Percentiles rank a stretch among this genome's conserved stretches.
These are phyloP conservation scores for Alviniconcha marisindica DNA, from an alignment of 1,140 invertebrate species.

Conservation along the genomic window DNA sequence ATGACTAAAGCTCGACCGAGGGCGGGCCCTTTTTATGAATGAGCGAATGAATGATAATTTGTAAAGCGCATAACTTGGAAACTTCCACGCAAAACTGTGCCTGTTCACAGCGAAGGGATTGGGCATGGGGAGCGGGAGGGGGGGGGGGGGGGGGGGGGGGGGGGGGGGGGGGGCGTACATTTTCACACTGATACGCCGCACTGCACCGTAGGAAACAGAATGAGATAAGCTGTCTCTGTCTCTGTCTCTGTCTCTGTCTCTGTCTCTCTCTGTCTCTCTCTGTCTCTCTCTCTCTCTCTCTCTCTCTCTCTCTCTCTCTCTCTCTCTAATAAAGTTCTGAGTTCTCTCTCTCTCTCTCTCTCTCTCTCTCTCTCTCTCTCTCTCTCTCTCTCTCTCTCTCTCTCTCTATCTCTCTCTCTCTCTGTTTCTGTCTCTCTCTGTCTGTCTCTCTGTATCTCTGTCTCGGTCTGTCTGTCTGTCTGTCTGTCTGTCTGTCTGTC, in stretches of 20 bases:
- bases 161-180: too few species aligned
- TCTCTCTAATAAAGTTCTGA: not conserved
- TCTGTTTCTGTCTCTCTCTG: not conserved
- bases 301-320: slow-evolving; percentile 5
- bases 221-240: not conserved
- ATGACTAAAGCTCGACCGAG: too few species aligned
- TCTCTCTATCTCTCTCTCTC: not conserved
- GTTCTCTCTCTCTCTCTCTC: not conserved
- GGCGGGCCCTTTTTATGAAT: too few species aligned
- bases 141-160: too few species aligned
- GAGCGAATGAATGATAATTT: too few species aligned
- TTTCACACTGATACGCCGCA: not conserved
- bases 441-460: not conserved
- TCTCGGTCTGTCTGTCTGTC: slow-evolving; percentile 8
- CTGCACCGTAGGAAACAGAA: not conserved
- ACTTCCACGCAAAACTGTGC: too few species aligned
- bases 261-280: slow-evolving; percentile 20
- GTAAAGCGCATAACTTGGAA: too few species aligned
- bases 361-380: not conserved
- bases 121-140: too few species aligned
- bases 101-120: too few species aligned
- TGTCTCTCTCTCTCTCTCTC: slow-evolving; percentile 23
- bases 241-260: slow-evolving; percentile 16
- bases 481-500: slow-evolving; percentile 3
- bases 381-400: slow-evolving; percentile 8